A percentile compares a stretch with the other conserved stretches of the same genome.
phyloP scores from a whole-genome alignment of 1,140 invertebrate species.

The Grapholita molesta region DNA sequence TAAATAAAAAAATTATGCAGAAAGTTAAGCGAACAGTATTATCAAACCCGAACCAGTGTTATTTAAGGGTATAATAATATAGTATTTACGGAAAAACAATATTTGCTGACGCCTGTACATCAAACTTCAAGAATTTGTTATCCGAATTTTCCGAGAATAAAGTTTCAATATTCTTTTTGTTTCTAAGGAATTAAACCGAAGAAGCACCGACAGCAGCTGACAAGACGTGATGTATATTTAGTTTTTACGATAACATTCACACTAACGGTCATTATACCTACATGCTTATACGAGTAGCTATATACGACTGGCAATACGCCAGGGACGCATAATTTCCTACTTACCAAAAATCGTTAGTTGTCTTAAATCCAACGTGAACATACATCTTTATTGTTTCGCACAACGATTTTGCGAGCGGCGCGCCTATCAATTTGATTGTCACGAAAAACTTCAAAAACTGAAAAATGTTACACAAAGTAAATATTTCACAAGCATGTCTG shows the following conservation, averaged over 20 bases:
- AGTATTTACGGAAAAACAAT: too few species aligned
- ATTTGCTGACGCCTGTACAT: too few species aligned
- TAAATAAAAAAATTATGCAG: too few species aligned
- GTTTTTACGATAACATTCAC: slow-evolving; percentile 1
- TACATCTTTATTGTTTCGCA: background rate
- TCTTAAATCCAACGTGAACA: background rate
- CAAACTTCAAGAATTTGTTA: background rate
- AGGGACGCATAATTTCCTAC: background rate
- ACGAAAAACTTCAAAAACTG: background rate
- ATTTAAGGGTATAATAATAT: too few species aligned
- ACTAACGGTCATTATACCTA: background rate
- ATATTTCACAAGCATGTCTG: background rate
- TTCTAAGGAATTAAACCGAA: background rate
- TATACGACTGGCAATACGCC: background rate
- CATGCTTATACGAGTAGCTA: background rate
- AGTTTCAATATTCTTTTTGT: background rate
- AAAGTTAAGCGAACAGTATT: too few species aligned
- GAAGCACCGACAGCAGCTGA: background rate
- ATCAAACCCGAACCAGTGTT: background rate
- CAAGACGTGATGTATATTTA: background rate
- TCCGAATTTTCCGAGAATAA: background rate
- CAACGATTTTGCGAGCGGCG: background rate
- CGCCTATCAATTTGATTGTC: slow-evolving; percentile 2
- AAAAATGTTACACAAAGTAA: background rate
- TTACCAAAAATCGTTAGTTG: background rate